Conservation (phyloP, 1,140 invertebrate genomes). For the Drosophila insularis region DNA sequence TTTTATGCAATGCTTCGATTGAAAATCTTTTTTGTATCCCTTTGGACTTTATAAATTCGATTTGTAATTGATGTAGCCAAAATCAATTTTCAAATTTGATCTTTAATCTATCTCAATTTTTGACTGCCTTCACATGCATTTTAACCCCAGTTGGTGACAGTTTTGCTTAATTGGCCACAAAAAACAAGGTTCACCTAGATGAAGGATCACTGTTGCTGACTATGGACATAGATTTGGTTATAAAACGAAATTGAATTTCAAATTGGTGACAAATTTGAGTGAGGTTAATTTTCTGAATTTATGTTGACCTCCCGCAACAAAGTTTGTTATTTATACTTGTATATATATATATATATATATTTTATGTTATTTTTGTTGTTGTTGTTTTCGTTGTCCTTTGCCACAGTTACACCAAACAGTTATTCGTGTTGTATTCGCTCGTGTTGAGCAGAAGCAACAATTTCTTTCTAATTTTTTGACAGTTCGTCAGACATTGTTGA, state of each 20-base stretch:
- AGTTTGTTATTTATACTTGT: neutral
- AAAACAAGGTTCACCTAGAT: no score
- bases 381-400: neutral
- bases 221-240: neutral
- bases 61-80: no score
- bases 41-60: no score
- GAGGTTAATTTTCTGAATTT: neutral
- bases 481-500: constrained; percentile 73
- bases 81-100: no score
- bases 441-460: constrained; percentile 22
- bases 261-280: constrained; percentile 18
- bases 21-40: no score
- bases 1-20: no score
- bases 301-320: neutral
- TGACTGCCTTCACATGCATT: no score
- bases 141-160: no score
- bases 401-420: neutral
- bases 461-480: constrained; percentile 59
- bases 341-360: neutral
- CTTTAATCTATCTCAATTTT: no score
- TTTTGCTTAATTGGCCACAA: no score
- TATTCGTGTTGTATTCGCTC: neutral
- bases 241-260: constrained; percentile 4
- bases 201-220: neutral
- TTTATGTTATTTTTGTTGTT: neutral